Percentiles rank a stretch among this genome's conserved stretches.
phyloP scores from a whole-genome alignment of 37 sponge, comb jelly and placozoan genomes.

The Geodia barretti region DNA sequence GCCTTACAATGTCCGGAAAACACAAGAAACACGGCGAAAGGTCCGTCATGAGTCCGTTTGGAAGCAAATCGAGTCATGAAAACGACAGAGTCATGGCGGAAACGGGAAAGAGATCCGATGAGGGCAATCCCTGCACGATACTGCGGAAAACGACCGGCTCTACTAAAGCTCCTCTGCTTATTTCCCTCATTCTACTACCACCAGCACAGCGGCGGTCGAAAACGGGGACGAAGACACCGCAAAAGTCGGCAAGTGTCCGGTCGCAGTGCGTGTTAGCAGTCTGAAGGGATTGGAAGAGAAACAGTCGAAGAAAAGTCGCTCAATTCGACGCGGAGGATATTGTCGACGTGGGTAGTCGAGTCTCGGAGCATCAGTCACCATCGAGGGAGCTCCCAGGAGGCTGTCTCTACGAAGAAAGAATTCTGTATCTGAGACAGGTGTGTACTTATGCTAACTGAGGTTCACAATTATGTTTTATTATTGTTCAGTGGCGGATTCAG shows the following conservation, averaged over 20 bases:
- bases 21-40: background rate
- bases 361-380: background rate
- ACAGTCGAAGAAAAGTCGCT: background rate
- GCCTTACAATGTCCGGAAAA: background rate
- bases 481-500: too few relatives aligned
- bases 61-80: background rate
- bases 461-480: too few relatives aligned
- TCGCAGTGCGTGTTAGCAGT: background rate
- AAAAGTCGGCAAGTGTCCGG: constrained; percentile 6
- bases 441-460: too few relatives aligned
- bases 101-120: background rate
- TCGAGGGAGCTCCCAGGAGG: background rate
- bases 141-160: background rate
- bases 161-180: constrained; percentile 1
- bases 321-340: background rate
- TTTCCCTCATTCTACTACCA: constrained; percentile 7
- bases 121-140: background rate
- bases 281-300: background rate
- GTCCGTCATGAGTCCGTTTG: background rate
- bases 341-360: background rate
- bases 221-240: background rate
- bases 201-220: too few relatives aligned
- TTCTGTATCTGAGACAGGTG: background rate
- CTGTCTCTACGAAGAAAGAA: background rate
- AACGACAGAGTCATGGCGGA: background rate